These are phyloP conservation scores for Gallinago stenura DNA, from an alignment of 2,797 vertebrate species.

Conservation along the genomic window DNA sequence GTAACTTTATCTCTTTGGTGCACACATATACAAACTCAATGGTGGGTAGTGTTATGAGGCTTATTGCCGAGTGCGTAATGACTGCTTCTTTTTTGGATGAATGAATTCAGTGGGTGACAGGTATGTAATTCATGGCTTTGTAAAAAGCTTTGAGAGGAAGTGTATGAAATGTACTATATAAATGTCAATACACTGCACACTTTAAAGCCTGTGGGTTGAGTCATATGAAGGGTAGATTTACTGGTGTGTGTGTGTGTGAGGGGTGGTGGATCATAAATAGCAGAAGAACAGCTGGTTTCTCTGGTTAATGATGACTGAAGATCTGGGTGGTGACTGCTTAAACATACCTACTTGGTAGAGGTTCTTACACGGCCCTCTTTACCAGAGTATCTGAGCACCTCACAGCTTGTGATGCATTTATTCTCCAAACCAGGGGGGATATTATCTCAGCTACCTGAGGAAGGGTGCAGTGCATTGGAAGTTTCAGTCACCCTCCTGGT, in stretches of 20 bases:
- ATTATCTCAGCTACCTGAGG: background rate
- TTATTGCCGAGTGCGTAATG: slow-evolving; percentile 73
- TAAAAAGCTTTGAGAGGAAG: slow-evolving; percentile 78
- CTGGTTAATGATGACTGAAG: slow-evolving; percentile 71
- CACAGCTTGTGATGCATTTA: background rate
- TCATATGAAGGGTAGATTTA: slow-evolving; percentile 62
- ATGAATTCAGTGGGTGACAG: slow-evolving; percentile 77
- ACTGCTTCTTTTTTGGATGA: slow-evolving; percentile 77
- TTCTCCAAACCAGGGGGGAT: background rate
- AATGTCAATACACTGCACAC: slow-evolving; percentile 75
- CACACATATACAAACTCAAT: slow-evolving; percentile 64
- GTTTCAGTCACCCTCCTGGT: background rate
- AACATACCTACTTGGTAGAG: background rate
- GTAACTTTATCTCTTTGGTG: slow-evolving; percentile 73
- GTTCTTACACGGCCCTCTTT: background rate
- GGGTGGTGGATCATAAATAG: slow-evolving; percentile 66
- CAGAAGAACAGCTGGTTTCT: slow-evolving; percentile 72
- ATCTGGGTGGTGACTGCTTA: slow-evolving; percentile 58
- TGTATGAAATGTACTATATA: slow-evolving; percentile 78
- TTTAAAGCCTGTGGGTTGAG: slow-evolving; percentile 74
- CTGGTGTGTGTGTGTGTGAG: background rate
- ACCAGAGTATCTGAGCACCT: background rate
- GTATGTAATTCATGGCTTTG: slow-evolving; percentile 80
- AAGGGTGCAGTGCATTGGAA: background rate
- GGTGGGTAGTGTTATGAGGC: slow-evolving; percentile 65